A percentile compares a stretch with the other conserved stretches of the same genome.
These are phyloP conservation scores for Spea multiplicata DNA, from an alignment of 2,113 vertebrate genomes.

Conservation along the genomic window DNA sequence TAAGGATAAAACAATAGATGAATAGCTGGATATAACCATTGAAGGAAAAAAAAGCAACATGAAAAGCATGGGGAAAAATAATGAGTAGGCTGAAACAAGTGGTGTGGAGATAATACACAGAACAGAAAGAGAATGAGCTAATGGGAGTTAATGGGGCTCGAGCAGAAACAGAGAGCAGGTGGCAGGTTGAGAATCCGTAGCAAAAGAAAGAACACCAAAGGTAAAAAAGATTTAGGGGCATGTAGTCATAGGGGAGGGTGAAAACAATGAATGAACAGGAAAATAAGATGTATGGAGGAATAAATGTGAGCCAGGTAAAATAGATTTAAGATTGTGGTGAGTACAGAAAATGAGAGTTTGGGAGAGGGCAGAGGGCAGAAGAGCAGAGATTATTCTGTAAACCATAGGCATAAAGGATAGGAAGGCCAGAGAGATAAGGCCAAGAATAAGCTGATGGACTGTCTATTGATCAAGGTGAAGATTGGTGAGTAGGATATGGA, in stretches of 20 bases:
- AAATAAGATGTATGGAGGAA: not conserved
- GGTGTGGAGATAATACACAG: not conserved
- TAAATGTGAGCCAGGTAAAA: not conserved
- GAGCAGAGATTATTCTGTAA: not conserved
- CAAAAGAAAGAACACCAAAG: not conserved
- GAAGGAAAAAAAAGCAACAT: not conserved
- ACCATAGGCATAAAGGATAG: not conserved
- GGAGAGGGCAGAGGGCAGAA: not conserved
- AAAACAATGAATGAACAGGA: not conserved
- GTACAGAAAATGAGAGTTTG: not conserved
- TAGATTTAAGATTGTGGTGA: not conserved
- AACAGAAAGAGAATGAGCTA: not conserved
- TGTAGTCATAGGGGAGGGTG: not conserved
- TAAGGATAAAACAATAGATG: not conserved
- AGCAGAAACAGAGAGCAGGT: not conserved
- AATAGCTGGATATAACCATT: not conserved
- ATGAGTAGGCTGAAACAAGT: not conserved
- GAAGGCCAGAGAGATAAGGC: constrained; percentile 28
- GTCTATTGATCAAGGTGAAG: constrained; percentile 47
- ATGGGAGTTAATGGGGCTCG: not conserved
- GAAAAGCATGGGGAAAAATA: not conserved
- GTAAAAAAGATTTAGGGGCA: not conserved
- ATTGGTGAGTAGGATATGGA: constrained; percentile 15
- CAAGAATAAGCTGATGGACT: constrained; percentile 31
- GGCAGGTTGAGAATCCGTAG: not conserved